phyloP scores from a whole-genome alignment of 1,140 invertebrate species.

The Drosophila funebris region DNA sequence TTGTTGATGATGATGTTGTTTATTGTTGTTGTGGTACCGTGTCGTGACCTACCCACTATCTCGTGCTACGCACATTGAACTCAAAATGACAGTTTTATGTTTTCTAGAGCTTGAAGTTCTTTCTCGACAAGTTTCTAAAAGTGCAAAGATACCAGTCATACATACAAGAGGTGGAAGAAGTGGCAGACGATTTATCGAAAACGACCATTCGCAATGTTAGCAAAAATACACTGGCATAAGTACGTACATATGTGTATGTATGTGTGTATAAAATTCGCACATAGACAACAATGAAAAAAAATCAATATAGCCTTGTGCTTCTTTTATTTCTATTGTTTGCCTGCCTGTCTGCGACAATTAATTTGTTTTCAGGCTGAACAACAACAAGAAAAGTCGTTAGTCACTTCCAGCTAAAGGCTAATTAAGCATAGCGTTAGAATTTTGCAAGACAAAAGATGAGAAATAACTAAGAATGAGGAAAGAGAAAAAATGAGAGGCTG shows the following conservation, averaged over 20 bases:
- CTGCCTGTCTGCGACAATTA: conserved; percentile 64
- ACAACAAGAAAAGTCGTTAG: conserved; percentile 68
- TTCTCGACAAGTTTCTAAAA: conserved; percentile 7
- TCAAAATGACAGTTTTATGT: conserved; percentile 51
- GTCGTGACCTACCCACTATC: conserved; percentile 32
- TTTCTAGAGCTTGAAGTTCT: conserved; percentile 67
- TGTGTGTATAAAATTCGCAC: conserved; percentile 1
- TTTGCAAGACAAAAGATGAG: conserved; percentile 54
- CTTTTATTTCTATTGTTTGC: conserved; percentile 50
- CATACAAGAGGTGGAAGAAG: too few relatives aligned
- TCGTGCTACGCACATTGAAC: conserved; percentile 51
- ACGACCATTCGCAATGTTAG: neutral
- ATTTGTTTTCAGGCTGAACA: conserved; percentile 57
- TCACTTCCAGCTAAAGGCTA: conserved; percentile 78
- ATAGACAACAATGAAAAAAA: conserved; percentile 45
- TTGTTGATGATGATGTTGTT: neutral
- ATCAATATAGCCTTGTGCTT: conserved; percentile 68
- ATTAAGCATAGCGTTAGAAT: conserved; percentile 75
- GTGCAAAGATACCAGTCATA: neutral
- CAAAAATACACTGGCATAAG: neutral
- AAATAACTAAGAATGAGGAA: neutral
- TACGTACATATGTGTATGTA: neutral
- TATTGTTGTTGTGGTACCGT: conserved; percentile 13
- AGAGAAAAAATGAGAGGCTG: neutral
- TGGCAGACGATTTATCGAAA: neutral